Evolutionary conservation across 64 coral and sea anemone genomes (phyloP).

Genomic region (Dendrophyllia cribrosa): DNA sequence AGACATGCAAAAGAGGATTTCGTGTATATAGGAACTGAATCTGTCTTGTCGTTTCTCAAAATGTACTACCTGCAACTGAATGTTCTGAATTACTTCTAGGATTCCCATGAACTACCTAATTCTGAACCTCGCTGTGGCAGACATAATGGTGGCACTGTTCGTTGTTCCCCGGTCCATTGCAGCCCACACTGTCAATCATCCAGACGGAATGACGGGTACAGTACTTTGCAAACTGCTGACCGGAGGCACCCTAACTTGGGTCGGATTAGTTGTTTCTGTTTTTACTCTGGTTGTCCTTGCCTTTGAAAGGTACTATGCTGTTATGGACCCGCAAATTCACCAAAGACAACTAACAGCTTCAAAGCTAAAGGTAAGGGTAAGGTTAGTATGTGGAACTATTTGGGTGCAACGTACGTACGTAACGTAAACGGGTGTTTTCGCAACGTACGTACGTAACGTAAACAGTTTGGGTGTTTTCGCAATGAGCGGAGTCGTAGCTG

Average conservation of each 20-base stretch:
- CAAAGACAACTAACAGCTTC: background rate
- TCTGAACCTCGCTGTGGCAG: slow-evolving; percentile 27
- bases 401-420: too few species aligned
- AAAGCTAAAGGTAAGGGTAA: background rate
- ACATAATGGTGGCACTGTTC: slow-evolving; percentile 35
- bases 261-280: slow-evolving; percentile 8
- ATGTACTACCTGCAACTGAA: background rate
- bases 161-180: slow-evolving; percentile 7
- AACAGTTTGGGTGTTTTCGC: too few species aligned
- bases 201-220: slow-evolving; percentile 1
- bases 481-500: too few species aligned
- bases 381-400: too few species aligned
- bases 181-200: background rate
- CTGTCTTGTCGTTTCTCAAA: background rate
- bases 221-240: slow-evolving; percentile 21
- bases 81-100: background rate
- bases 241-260: slow-evolving; percentile 1
- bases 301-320: slow-evolving; percentile 12
- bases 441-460: too few species aligned
- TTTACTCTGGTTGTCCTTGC: slow-evolving; percentile 21
- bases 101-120: slow-evolving; percentile 31
- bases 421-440: too few species aligned
- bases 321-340: background rate
- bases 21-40: too few species aligned
- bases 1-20: too few species aligned